Evolutionary conservation across 2,113 vertebrate species (phyloP).

Genomic region (Tor tambroides): DNA sequence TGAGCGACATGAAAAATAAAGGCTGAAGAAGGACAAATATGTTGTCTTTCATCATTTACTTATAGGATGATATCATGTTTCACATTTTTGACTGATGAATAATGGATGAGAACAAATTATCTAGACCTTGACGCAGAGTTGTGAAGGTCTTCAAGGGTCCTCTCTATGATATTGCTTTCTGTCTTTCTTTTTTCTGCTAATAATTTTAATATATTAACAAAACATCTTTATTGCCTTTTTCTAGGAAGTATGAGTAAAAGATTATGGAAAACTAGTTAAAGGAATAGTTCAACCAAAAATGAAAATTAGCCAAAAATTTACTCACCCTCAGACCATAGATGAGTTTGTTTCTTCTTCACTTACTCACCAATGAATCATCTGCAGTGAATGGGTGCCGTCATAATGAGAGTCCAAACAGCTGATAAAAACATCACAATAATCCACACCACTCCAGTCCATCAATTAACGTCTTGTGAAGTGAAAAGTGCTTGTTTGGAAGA

Average conservation of each 20-base stretch:
- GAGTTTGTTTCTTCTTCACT: no score
- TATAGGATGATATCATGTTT: background rate
- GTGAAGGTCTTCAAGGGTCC: background rate
- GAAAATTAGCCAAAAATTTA: no score
- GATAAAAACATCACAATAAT: background rate
- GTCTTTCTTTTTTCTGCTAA: background rate
- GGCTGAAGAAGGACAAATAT: slow-evolving; percentile 39
- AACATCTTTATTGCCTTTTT: background rate
- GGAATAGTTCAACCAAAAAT: no score
- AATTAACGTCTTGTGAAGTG: background rate
- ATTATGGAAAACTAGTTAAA: background rate
- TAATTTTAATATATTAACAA: background rate
- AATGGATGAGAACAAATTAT: background rate
- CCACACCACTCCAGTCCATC: background rate
- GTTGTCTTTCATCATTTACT: slow-evolving; percentile 19
- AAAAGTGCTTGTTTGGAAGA: no score
- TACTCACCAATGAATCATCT: no score
- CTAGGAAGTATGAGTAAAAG: background rate
- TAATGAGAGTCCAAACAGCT: background rate
- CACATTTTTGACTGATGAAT: background rate
- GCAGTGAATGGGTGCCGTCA: background rate
- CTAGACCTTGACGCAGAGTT: background rate
- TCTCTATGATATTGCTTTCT: background rate
- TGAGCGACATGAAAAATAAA: slow-evolving; percentile 61
- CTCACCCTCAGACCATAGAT: no score